Percentiles rank a stretch among this genome's conserved stretches.
These are phyloP conservation scores for Rhinoderma darwinii DNA, from an alignment of 2,113 vertebrate species.

Conservation along the genomic window DNA sequence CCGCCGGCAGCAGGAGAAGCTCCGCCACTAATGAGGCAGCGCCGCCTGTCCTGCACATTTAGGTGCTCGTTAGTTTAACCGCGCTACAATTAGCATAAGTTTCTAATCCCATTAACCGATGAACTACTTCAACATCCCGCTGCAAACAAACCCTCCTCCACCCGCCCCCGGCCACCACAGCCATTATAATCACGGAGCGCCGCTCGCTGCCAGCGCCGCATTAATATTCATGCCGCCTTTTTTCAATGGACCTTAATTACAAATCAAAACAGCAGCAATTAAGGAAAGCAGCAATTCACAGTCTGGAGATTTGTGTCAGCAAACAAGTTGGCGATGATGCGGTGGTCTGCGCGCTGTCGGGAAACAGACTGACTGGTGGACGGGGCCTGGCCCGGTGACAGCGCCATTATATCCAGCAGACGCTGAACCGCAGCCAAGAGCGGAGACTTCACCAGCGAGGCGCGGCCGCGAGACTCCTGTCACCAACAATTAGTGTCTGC, in stretches of 20 bases:
- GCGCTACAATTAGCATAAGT: slow-evolving; percentile 52
- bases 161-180: not conserved
- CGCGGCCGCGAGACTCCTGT: not conserved
- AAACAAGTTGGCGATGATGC: slow-evolving; percentile 19
- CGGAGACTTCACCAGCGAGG: not conserved
- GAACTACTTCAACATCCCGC: slow-evolving; percentile 5
- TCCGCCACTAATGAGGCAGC: not conserved
- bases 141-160: slow-evolving; percentile 33
- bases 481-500: too few relatives aligned
- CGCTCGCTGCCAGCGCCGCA: not conserved
- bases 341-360: not conserved
- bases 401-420: not conserved
- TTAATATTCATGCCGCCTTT: slow-evolving; percentile 44
- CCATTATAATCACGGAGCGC: slow-evolving; percentile 42
- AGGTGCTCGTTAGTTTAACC: slow-evolving; percentile 46
- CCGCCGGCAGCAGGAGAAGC: not conserved
- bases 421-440: not conserved
- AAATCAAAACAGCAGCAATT: slow-evolving; percentile 53
- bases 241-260: slow-evolving; percentile 51
- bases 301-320: slow-evolving; percentile 32
- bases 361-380: not conserved
- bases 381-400: not conserved
- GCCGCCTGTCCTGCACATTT: not conserved
- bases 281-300: slow-evolving; percentile 15
- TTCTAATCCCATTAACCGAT: slow-evolving; percentile 57